Percentiles rank a stretch among this genome's conserved stretches.
These are phyloP conservation scores for Lampris megalopsis DNA, from an alignment of 2,113 vertebrate species.

Conservation along the genomic window DNA sequence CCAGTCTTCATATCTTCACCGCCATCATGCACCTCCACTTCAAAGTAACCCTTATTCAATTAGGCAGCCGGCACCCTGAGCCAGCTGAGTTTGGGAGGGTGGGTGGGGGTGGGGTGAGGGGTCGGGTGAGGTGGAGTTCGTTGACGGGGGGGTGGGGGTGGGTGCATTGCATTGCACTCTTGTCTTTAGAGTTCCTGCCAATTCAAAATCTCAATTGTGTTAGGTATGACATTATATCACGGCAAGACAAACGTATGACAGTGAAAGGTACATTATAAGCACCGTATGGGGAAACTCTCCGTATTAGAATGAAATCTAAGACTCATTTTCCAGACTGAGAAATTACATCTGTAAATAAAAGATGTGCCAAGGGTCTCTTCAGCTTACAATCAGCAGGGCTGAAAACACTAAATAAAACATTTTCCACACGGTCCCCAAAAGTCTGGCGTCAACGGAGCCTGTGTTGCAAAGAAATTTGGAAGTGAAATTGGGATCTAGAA, in stretches of 20 bases:
- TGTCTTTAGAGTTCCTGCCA: constrained; percentile 1
- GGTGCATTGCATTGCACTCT: constrained; percentile 24
- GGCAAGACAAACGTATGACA: too few relatives aligned
- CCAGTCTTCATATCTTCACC: constrained; percentile 48
- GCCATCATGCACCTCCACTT: constrained; percentile 58
- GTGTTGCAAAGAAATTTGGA: constrained; percentile 15
- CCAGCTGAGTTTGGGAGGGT: constrained; percentile 31
- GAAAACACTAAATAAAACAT: constrained; percentile 39
- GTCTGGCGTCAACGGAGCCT: constrained; percentile 4
- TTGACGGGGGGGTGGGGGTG: background rate
- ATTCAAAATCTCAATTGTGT: background rate
- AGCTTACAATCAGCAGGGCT: constrained; percentile 11
- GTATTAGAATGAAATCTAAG: too few relatives aligned
- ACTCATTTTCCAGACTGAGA: background rate
- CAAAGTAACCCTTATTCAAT: constrained; percentile 70
- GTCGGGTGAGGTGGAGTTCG: too few relatives aligned
- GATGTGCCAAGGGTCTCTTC: constrained; percentile 3
- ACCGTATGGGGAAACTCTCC: too few relatives aligned
- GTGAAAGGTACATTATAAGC: too few relatives aligned
- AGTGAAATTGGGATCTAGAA: constrained; percentile 7
- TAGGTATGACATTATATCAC: too few relatives aligned
- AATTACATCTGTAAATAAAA: constrained; percentile 20
- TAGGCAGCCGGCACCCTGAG: constrained; percentile 39
- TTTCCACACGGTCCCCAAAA: constrained; percentile 21
- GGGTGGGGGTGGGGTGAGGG: background rate